These are phyloP conservation scores for Netelia inedita DNA, from an alignment of 2,888 invertebrate species.

Conservation along the genomic window DNA sequence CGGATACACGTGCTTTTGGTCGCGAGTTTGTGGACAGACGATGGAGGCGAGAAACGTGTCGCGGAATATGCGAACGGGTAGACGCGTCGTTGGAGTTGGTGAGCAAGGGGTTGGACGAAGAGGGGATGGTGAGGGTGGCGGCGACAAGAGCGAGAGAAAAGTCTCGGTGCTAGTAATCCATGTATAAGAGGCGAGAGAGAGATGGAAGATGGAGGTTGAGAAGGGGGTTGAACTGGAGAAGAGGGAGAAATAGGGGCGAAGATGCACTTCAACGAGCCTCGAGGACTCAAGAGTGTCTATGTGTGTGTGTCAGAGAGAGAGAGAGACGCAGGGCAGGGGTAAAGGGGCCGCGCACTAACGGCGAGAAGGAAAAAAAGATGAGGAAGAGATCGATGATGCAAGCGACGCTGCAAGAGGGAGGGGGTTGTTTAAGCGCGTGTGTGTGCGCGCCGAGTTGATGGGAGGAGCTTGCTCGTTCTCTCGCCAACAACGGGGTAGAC, in stretches of 20 bases:
- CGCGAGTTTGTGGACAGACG: slow-evolving; percentile 54
- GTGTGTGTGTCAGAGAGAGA: too few species aligned
- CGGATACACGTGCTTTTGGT: slow-evolving; percentile 34
- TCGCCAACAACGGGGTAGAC: slow-evolving; percentile 39
- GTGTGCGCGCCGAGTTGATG: slow-evolving; percentile 30
- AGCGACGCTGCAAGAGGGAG: slow-evolving; percentile 23
- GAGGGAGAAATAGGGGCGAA: slow-evolving; percentile 62
- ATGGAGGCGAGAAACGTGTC: slow-evolving; percentile 60
- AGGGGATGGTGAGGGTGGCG: neutral
- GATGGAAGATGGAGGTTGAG: slow-evolving; percentile 34
- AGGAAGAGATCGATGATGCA: slow-evolving; percentile 67
- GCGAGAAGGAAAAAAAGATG: slow-evolving; percentile 49
- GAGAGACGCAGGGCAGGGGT: slow-evolving; percentile 17
- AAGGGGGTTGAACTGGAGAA: slow-evolving; percentile 34
- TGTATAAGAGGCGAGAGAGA: slow-evolving; percentile 40
- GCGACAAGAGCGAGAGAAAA: neutral
- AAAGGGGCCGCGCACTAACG: slow-evolving; percentile 59
- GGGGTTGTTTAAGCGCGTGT: neutral
- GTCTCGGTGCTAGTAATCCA: slow-evolving; percentile 52
- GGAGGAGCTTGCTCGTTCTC: slow-evolving; percentile 47
- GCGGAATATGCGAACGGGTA: slow-evolving; percentile 55
- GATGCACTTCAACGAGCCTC: slow-evolving; percentile 54
- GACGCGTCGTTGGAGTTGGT: slow-evolving; percentile 5
- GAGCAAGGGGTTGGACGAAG: neutral
- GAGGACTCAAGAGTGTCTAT: too few species aligned